Conservation (phyloP, 2,888 invertebrate species). For the Carcina quercana region DNA sequence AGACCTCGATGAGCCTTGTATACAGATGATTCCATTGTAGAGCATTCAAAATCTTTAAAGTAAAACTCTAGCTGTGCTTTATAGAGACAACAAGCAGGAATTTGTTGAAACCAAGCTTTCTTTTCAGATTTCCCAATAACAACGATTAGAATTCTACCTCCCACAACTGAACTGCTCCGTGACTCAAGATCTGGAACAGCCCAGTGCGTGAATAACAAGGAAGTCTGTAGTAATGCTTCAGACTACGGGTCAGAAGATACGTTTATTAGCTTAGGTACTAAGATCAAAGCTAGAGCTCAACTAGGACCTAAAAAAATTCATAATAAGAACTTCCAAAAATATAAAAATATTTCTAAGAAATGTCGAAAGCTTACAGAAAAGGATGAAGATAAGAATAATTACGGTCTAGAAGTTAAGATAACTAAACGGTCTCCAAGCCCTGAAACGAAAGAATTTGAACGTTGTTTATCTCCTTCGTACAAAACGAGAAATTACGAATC, state of each 20-base stretch:
- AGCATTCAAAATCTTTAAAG: no score
- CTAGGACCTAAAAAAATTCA: slow-evolving; percentile 42
- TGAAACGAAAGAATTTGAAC: not conserved
- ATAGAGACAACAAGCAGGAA: no score
- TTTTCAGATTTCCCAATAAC: slow-evolving; percentile 41
- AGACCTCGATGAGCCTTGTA: no score
- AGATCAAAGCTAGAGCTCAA: slow-evolving; percentile 69
- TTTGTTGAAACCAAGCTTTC: no score
- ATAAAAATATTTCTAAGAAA: slow-evolving; percentile 47
- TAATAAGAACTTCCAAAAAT: slow-evolving; percentile 47
- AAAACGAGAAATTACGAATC: slow-evolving; percentile 47
- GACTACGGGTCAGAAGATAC: slow-evolving; percentile 69
- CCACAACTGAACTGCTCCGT: slow-evolving; percentile 50
- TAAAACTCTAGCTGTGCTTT: no score
- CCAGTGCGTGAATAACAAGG: slow-evolving; percentile 32
- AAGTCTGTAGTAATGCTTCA: slow-evolving; percentile 58
- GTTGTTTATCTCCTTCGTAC: slow-evolving; percentile 32
- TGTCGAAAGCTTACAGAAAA: slow-evolving; percentile 43
- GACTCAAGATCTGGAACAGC: slow-evolving; percentile 28
- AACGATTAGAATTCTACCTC: slow-evolving; percentile 48
- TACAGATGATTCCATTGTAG: no score
- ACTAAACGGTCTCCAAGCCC: slow-evolving; percentile 41
- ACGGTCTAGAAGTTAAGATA: slow-evolving; percentile 57
- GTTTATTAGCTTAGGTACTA: slow-evolving; percentile 63
- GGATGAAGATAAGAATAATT: slow-evolving; percentile 35